Conservation (phyloP, 2,797 vertebrate genomes). For the Hafferia zeledoni region DNA sequence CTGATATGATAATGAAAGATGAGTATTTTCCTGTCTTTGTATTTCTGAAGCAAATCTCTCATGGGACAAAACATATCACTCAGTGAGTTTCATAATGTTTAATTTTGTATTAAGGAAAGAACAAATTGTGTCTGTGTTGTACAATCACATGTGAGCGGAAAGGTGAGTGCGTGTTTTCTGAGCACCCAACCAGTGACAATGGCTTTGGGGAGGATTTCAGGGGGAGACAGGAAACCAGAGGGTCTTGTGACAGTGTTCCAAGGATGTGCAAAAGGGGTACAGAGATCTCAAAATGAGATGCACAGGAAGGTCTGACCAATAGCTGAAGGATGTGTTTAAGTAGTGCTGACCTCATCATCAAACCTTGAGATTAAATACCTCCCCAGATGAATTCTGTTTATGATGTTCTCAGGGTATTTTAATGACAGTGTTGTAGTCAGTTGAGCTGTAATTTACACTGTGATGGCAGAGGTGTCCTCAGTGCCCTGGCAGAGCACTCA, state of each 20-base stretch:
- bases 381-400: not conserved
- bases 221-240: not conserved
- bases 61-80: not conserved
- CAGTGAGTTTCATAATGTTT: not conserved
- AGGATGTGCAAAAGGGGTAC: fast-evolving
- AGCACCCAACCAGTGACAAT: not conserved
- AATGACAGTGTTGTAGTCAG: fast-evolving
- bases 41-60: not conserved
- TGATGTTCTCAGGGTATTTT: not conserved
- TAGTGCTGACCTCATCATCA: not conserved
- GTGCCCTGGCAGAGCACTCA: not conserved
- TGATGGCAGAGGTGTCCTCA: not conserved
- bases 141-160: fast-evolving
- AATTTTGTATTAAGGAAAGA: not conserved
- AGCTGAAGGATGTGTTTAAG: not conserved
- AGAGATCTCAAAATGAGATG: not conserved
- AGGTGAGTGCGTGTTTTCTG: fast-evolving
- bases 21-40: not conserved
- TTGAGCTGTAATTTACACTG: not conserved
- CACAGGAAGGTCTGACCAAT: not conserved
- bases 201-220: not conserved
- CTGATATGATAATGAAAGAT: not conserved
- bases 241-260: not conserved
- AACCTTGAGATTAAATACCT: not conserved
- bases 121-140: not conserved